A percentile compares a stretch with the other conserved stretches of the same genome.
These are phyloP conservation scores for Epistrophe grossulariae DNA, from an alignment of 2,888 invertebrate genomes.

Conservation along the genomic window DNA sequence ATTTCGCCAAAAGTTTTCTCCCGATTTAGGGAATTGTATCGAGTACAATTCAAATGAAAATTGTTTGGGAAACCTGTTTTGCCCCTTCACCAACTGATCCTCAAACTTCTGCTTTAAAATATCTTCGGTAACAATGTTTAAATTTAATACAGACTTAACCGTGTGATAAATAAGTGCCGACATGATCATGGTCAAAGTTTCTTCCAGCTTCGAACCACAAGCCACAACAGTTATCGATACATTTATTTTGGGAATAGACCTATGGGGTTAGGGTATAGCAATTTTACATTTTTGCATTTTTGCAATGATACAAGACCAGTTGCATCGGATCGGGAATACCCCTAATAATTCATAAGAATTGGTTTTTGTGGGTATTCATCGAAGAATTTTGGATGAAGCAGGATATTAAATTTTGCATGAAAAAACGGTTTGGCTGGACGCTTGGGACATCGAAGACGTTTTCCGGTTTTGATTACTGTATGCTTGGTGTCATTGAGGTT, in stretches of 20 bases:
- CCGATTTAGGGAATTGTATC: conserved; percentile 91
- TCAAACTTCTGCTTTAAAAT: conserved; percentile 88
- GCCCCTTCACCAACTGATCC: conserved; percentile 91
- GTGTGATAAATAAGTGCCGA: conserved; percentile 91
- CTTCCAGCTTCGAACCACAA: conserved; percentile 93
- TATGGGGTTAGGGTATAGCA: too few relatives aligned
- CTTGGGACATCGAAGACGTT: too few relatives aligned
- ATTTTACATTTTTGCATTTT: too few relatives aligned
- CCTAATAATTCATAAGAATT: too few relatives aligned
- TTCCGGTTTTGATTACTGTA: too few relatives aligned
- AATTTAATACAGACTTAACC: conserved; percentile 86
- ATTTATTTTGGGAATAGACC: conserved; percentile 81
- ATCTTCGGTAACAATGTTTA: conserved; percentile 92
- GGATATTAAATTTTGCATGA: too few relatives aligned
- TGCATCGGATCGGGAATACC: too few relatives aligned
- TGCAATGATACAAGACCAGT: too few relatives aligned
- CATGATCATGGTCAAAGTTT: conserved; percentile 94
- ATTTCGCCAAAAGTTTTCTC: conserved; percentile 92
- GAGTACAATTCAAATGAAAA: conserved; percentile 90
- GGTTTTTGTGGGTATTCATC: too few relatives aligned
- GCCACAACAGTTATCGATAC: conserved; percentile 90
- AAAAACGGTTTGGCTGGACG: too few relatives aligned
- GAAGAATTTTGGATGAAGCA: too few relatives aligned
- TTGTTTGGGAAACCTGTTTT: conserved; percentile 86
- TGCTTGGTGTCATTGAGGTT: too few relatives aligned